Base-by-base conservation (phyloP, 2,888 invertebrate genomes). In the Nomada goodeniana region DNA sequence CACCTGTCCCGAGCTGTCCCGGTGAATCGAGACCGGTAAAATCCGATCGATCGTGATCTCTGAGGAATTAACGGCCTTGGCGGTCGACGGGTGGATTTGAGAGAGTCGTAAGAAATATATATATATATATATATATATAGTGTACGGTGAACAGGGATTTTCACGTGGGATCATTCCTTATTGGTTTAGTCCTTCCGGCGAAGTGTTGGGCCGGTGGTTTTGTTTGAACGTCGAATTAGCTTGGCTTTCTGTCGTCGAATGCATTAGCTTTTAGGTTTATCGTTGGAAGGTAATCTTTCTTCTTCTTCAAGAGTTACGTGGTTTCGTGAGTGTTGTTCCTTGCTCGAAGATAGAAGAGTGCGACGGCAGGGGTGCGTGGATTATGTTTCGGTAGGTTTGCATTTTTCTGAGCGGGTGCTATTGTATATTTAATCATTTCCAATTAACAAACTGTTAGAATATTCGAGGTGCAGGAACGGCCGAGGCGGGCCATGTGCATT, bases 31-130 rank as follows among this genome's bases (percentile, higher is more conserved):
- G 55, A 63, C 53, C 63, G 52, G 72, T 74, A 80, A 80, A 36
- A 80, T 82, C 81, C 74, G 74, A 82, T 80, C 81, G 80, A 80
- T 70, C 80, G 69, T 47, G 52, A 69, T 73, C 70, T 61, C 55
- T 63, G 50, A 7, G 79, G 80, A 79, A 63, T 80, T 69, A 79
- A 60, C 60, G 67, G 63, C 71, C 50, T 60, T 29, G 5, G 20
- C 5, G 10, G 15, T 15, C 44, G 70, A 50, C n/a, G 18, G 23
- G 15, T 44, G 23, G 23, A 18, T 44, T 23, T 9, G 29, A 23
- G 53, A 52, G 72, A 64, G 44, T 63, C n/a, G 53, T 15, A 18
- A 5, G 44, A n/a, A 10, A 13, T n/a, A 36, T 36, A 36, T 36
- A 36, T 36, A 29, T 29, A 29, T 29, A 29, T 29, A 36, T 7